Evolutionary conservation across 2,888 invertebrate species (phyloP), one percentile per base, ranked within the genome.

Genomic region (Perizoma flavofasciatum): DNA sequence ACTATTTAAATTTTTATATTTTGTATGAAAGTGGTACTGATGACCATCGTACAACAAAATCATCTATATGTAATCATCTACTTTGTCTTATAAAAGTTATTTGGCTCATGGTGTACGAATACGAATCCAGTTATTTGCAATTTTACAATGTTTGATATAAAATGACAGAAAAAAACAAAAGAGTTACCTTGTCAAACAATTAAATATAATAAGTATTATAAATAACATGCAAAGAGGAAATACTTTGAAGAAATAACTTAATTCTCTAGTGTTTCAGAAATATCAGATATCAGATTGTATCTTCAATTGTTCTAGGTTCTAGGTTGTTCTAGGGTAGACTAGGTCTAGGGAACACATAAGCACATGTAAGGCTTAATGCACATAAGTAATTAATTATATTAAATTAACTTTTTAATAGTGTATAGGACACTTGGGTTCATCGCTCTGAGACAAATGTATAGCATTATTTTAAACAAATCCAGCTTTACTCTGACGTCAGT

Each of bases 401-500:
- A n/a, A n/a, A n/a, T n/a, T n/a, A n/a, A n/a, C n/a, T n/a, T n/a
- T n/a, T n/a, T n/a, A n/a, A n/a, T n/a, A 22, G 22, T 22, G 22
- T 1, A 22, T 22, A 22, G 22, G 22, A 22, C 22, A 22, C 5
- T 7, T 5, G 39, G 39, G 55, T 55, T 61, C 61, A 50, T 47
- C 34, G 49, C 32, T 49, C 54, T 57, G 10, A 49, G 56, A 46
- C 22, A 9, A 22, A 22, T 22, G 22, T 22, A 22, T 22, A 22
- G 22, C 22, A 22, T 22, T 22, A 22, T 22, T 22, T 22, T 22
- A 22, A 22, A 22, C 22, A 22, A 43, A 49, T 45, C 9, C 48
- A 53, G 44, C 37, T n/a, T 1, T 47, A 49, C 22, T 22, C 11
- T 55, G 61, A 58, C 61, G 61, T 61, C 57, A 61, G 5, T 11